Base-by-base conservation (phyloP, 1,140 invertebrate genomes). In the Zaprionus capensis region DNA sequence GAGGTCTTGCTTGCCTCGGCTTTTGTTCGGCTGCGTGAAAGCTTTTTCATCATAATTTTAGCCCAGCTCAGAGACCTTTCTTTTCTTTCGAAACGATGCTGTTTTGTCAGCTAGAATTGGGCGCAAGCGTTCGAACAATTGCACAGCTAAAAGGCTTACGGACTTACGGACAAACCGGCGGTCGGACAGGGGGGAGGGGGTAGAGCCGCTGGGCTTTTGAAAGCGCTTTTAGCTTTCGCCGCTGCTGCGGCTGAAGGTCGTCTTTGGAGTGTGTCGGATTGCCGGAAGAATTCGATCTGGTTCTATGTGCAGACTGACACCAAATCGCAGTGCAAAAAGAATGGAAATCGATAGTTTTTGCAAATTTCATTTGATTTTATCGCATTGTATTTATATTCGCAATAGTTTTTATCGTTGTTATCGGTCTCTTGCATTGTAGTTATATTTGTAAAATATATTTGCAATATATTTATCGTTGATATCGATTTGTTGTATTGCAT, bases 121-220 rank as follows among this genome's bases (percentile, higher is more conserved):
- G 85, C 79, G 72, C 85, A 87, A 76, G 62, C 63, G 64, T 49
- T 57, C 57, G 34, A 61, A 86, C 83, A 86, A 86, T 86, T 86
- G 80, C 83, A 90, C 71, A 82, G 85, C 85, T 90, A 90, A 90
- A 90, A 90, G 85, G 85, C 81, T 90, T 90, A 90, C 80, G 67
- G 72, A 55, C 85, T 90, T 90, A 88, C 4, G 51, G 0, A 28
- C 14, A 2, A 6, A 3, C 2, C 14, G 15, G 31, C 12, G 14
- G 22, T 26, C 22, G 2, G 12, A 15, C 14, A 15, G 14, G 6
- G 15, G 38, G 5, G 15, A n/a, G 38, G 5, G 38, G 2, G 38
- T 2, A n/a, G 1, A 44, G n/a, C 71, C 57, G 59, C 44, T 73
- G 55, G 49, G 67, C 53, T 49, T 24, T 90, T 74, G 81, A 84